Evolutionary conservation across 2,113 vertebrate species (phyloP), one percentile per base, ranked within the genome.

Genomic region (Odobenus rosmarus): DNA sequence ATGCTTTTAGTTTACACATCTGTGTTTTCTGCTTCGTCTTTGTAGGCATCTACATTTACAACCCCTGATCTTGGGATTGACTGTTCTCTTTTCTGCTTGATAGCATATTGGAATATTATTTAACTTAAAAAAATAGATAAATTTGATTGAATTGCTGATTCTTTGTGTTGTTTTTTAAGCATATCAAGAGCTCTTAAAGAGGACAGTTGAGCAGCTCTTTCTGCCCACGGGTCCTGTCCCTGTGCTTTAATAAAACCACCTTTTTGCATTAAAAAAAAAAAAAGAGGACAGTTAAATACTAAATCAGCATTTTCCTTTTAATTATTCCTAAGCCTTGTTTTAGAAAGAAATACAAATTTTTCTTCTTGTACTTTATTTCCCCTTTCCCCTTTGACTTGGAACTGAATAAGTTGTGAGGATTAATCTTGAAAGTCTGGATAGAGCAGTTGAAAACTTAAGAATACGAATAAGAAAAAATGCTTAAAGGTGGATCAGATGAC

Each of bases 301-400:
- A 83, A 96, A 39, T 87, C 26, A 86, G 19, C 31, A 80, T 92
- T 94, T 97, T 90, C n/a, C 69, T 89, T 95, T 91, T 91, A 92
- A 81, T 88, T 93, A 93, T 76, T 95, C 39, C 57, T 94, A 86
- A 62, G 28, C 31, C 51, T 90, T 93, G 24, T 88, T 93, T 95
- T 89, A 93, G 81, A 64, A 87, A 57, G 55, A 92, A 85, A 77
- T 39, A 51, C 4, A 33, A 21, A 21, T 93, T 96, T 89, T 89
- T 69, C 46, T 81, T 80, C 19, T 4, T 72, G 24, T 88, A 71
- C 15, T 95, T 91, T 83, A 77, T 83, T 93, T 85, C 3, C 28
- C 11, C 12, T 87, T 90, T 90, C 4, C 9, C 24, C n/a, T 96
- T 86, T 96, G 61, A 51, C 36, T 96, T 96, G 90, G 62, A 55